These are phyloP conservation scores for Rattus rattus DNA, from an alignment of 2,113 vertebrate genomes.

Conservation along the genomic window DNA sequence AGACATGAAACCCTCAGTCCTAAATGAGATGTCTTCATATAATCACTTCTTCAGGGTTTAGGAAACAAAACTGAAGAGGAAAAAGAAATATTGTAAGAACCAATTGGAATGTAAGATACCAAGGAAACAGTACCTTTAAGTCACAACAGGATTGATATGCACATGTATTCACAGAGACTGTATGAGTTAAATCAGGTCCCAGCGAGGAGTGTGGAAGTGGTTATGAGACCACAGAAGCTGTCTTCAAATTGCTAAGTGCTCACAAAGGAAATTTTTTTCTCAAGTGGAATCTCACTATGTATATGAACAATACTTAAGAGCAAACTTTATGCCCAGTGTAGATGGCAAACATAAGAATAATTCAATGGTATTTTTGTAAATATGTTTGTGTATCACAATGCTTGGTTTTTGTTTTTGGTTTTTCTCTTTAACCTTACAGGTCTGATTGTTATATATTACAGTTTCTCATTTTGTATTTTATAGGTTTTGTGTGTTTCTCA, in stretches of 20 bases:
- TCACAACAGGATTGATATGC: neutral
- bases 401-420: too few species aligned
- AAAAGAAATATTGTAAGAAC: neutral
- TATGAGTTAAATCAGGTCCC: neutral
- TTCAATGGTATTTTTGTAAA: neutral
- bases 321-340: neutral
- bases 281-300: neutral
- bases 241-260: neutral
- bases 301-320: neutral
- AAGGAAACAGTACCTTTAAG: neutral
- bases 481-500: too few species aligned
- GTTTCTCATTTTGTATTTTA: neutral
- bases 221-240: neutral
- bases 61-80: neutral
- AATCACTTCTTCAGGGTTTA: neutral
- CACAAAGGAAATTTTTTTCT: neutral
- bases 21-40: neutral
- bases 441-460: neutral
- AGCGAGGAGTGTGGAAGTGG: neutral
- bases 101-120: neutral
- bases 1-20: neutral
- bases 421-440: neutral
- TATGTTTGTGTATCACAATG: neutral
- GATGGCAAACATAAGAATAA: neutral
- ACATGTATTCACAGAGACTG: neutral